Percentiles rank a stretch among this genome's conserved stretches.
phyloP scores from a whole-genome alignment of 2,113 vertebrate genomes.

The Ceratotherium simum region DNA sequence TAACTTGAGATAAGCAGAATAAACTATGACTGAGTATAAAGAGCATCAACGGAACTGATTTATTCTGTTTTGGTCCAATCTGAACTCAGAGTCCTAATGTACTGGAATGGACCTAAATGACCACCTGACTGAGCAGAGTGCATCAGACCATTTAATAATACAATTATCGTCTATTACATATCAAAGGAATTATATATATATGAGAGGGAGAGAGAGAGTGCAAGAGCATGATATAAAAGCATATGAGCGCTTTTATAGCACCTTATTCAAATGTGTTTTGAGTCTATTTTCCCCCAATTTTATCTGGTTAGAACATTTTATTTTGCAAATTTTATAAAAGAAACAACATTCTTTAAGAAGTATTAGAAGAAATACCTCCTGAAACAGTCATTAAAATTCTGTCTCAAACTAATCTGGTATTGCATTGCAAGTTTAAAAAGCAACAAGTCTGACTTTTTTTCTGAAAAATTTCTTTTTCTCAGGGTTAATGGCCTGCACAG shows the following conservation, averaged over 20 bases:
- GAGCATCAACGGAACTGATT: background rate
- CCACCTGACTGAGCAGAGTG: background rate
- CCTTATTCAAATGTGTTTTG: background rate
- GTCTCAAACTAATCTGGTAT: background rate
- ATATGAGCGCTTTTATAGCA: background rate
- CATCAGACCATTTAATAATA: background rate
- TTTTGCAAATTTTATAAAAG: constrained; percentile 1
- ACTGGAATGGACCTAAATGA: background rate
- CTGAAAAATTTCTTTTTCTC: background rate
- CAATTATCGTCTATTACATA: background rate
- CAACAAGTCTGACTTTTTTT: background rate
- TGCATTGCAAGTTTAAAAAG: background rate
- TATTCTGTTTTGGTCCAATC: background rate
- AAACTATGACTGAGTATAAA: constrained; percentile 19
- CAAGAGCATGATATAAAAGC: background rate
- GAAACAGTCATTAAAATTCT: background rate
- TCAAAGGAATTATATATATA: background rate
- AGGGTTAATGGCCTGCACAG: background rate
- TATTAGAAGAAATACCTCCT: constrained; percentile 34
- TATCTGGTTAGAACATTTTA: constrained; percentile 15
- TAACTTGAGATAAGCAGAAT: constrained; percentile 28
- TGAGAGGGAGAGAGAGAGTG: too few species aligned
- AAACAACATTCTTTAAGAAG: constrained; percentile 20
- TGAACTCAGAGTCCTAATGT: background rate
- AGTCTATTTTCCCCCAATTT: background rate